A percentile compares a stretch with the other conserved stretches of the same genome.
Evolutionary conservation across 2,888 invertebrate genomes (phyloP).

Genomic region (Pseudoips prasinana): DNA sequence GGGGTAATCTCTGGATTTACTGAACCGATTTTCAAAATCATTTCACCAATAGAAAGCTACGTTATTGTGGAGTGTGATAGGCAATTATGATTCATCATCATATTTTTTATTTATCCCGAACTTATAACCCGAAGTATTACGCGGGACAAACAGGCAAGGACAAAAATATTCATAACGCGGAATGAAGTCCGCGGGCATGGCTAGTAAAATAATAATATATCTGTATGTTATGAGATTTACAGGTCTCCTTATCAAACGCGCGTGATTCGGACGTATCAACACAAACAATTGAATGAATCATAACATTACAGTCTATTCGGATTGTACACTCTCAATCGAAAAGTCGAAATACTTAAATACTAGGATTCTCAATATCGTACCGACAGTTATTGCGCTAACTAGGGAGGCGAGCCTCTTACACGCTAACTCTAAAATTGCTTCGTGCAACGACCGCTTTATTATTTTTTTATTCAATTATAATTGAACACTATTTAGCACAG

Average conservation of each 20-base stretch:
- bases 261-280: slow-evolving; percentile 32
- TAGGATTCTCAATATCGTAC: slow-evolving; percentile 40
- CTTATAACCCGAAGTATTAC: no score
- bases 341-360: slow-evolving; percentile 66
- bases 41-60: no score
- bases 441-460: slow-evolving; percentile 43
- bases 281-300: slow-evolving; percentile 50
- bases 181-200: no score
- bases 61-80: no score
- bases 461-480: slow-evolving; percentile 34
- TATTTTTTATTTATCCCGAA: no score
- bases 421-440: slow-evolving; percentile 63
- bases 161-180: no score
- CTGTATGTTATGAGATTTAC: no score
- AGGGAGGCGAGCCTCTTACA: slow-evolving; percentile 45
- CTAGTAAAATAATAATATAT: no score
- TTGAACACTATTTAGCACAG: slow-evolving; percentile 48
- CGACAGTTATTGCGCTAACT: slow-evolving; percentile 66
- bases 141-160: no score
- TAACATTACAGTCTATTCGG: slow-evolving; percentile 75
- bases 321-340: slow-evolving; percentile 75
- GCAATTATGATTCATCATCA: no score
- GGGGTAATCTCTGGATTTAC: no score
- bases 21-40: no score
- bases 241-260: slow-evolving; percentile 3